Conservation (phyloP, 2,797 vertebrate genomes). For the Lagorchestes hirsutus region DNA sequence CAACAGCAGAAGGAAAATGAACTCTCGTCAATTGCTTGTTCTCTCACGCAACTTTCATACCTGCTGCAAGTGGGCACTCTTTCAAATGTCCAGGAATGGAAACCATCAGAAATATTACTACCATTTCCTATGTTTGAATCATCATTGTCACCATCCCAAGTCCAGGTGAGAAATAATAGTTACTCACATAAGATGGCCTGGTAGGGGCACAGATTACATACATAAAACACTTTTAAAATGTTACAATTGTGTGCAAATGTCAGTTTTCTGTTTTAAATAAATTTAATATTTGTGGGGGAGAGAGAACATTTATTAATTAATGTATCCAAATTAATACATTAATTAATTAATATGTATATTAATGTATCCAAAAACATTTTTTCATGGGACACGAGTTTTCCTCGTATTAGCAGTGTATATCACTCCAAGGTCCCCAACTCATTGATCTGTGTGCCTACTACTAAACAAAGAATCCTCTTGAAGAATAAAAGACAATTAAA, state of each 20-base stretch:
- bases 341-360: neutral
- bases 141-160: neutral
- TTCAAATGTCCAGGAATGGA: neutral
- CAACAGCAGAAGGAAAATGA: neutral
- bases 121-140: neutral
- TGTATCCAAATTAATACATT: neutral
- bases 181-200: neutral
- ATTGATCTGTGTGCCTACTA: neutral
- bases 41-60: neutral
- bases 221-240: neutral
- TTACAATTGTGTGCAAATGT: neutral
- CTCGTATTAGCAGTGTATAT: neutral
- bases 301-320: neutral
- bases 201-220: neutral
- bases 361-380: neutral
- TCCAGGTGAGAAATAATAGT: neutral
- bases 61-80: neutral
- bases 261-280: neutral
- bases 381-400: neutral
- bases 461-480: neutral
- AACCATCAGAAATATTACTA: neutral
- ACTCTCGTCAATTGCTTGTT: neutral
- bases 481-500: neutral
- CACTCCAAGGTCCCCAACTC: neutral
- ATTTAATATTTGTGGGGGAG: neutral